These are phyloP conservation scores for Lasius platythorax DNA, from an alignment of 2,888 invertebrate genomes.

Conservation along the genomic window DNA sequence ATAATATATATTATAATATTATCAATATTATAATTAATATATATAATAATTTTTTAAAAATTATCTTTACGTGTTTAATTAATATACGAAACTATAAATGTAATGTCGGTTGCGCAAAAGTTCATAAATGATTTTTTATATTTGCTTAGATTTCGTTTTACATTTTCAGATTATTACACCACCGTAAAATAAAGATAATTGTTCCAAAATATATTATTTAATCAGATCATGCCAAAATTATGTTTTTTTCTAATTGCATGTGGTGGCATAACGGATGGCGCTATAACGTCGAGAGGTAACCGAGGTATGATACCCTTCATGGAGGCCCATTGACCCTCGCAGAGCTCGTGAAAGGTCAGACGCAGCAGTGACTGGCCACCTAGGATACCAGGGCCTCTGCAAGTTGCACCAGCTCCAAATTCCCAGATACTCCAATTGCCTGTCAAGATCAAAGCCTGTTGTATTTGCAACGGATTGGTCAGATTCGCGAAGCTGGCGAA, in stretches of 20 bases:
- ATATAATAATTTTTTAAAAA: neutral
- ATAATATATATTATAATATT: too few relatives aligned
- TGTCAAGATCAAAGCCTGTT: slow-evolving; percentile 25
- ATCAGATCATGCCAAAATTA: slow-evolving; percentile 2
- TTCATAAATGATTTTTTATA: neutral
- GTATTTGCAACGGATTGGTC: slow-evolving; percentile 28
- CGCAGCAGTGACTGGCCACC: slow-evolving; percentile 90
- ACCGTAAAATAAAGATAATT: neutral
- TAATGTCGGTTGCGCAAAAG: neutral
- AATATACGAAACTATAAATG: neutral
- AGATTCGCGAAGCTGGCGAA: slow-evolving; percentile 61
- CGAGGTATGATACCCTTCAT: slow-evolving; percentile 91
- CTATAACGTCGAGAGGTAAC: slow-evolving; percentile 86
- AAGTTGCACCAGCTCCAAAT: slow-evolving; percentile 84
- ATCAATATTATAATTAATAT: neutral
- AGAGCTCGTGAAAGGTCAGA: slow-evolving; percentile 91
- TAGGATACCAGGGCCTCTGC: slow-evolving; percentile 91
- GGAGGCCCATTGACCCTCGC: slow-evolving; percentile 93
- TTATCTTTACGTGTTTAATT: neutral
- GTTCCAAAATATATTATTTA: neutral
- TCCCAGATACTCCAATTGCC: slow-evolving; percentile 78
- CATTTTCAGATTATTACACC: neutral
- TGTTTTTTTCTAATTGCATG: neutral
- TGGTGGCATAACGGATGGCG: neutral
- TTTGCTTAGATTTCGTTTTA: neutral